These are phyloP conservation scores for Helicoverpa assulta DNA, from an alignment of 2,888 invertebrate genomes.

Conservation along the genomic window DNA sequence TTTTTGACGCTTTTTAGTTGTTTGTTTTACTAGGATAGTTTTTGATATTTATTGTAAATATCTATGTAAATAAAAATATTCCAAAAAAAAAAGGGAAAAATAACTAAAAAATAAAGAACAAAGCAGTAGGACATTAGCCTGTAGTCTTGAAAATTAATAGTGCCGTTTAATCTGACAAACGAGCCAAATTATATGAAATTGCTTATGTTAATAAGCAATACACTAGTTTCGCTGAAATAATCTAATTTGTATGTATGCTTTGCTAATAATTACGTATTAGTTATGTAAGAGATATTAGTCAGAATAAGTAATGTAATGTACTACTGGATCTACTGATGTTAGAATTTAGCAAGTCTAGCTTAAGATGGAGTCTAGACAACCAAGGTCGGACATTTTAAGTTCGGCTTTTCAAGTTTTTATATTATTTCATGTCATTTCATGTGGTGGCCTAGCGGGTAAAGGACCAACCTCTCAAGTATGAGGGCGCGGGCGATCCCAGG, in stretches of 20 bases:
- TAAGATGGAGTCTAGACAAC: conserved; percentile 45
- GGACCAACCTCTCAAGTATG: too few relatives aligned
- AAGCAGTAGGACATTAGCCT: not conserved
- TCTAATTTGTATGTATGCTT: conserved; percentile 23
- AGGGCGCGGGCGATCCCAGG: too few relatives aligned
- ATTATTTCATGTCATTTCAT: too few relatives aligned
- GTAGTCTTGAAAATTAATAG: conserved; percentile 1
- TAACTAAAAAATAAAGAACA: not conserved
- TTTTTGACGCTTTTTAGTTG: too few relatives aligned
- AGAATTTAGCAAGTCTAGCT: conserved; percentile 37
- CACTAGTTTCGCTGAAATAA: conserved; percentile 17
- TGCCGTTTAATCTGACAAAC: not conserved
- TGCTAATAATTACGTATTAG: conserved; percentile 20
- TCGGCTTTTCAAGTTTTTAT: conserved; percentile 23
- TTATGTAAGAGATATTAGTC: conserved; percentile 32
- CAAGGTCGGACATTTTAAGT: conserved; percentile 42
- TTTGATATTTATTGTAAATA: too few relatives aligned
- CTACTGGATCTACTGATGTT: conserved; percentile 16
- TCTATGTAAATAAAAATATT: too few relatives aligned
- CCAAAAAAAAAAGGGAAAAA: too few relatives aligned
- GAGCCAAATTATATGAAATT: conserved; percentile 10
- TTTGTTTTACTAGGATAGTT: too few relatives aligned
- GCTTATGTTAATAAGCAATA: conserved; percentile 19
- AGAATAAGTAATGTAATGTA: conserved; percentile 38
- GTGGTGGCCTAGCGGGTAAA: too few relatives aligned